A percentile compares a stretch with the other conserved stretches of the same genome.
Conservation (phyloP, 53 echinoderm and acorn worm species). For the Paelopatides confundens region DNA sequence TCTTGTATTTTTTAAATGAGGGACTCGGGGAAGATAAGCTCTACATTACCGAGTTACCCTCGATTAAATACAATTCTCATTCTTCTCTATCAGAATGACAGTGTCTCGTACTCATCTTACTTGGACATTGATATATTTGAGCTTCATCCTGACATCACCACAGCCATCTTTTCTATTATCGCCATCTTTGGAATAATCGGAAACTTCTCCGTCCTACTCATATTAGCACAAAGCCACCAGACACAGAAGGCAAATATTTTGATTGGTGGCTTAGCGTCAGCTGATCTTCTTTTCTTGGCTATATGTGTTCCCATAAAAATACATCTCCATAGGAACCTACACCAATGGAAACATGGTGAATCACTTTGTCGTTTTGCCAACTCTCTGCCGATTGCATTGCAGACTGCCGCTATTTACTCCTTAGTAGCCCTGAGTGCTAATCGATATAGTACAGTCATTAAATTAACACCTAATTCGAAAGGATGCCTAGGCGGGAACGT, state of each 20-base stretch:
- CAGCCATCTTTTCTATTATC: slow-evolving; percentile 6
- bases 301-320: slow-evolving; percentile 28
- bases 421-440: slow-evolving; percentile 36
- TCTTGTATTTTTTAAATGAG: no score
- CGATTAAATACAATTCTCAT: no score
- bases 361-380: neutral
- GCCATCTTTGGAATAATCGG: slow-evolving; percentile 14
- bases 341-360: slow-evolving; percentile 16
- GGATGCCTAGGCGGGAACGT: slow-evolving; percentile 44
- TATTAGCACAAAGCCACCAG: slow-evolving; percentile 16
- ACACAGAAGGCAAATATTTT: slow-evolving; percentile 37
- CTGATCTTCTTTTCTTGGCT: slow-evolving; percentile 17
- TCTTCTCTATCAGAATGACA: no score
- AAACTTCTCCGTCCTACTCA: slow-evolving; percentile 22
- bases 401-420: slow-evolving; percentile 28
- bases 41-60: no score
- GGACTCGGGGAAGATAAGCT: no score
- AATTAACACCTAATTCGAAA: slow-evolving; percentile 5
- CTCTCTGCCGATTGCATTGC: neutral
- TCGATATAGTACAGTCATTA: slow-evolving; percentile 4
- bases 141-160: slow-evolving; percentile 11
- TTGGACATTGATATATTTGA: neutral
- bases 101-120: no score
- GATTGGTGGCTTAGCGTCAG: slow-evolving; percentile 30
- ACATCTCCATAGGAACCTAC: neutral